These are phyloP conservation scores for Stichodactyla helianthus DNA, from an alignment of 64 coral and sea anemone genomes.

Conservation along the genomic window DNA sequence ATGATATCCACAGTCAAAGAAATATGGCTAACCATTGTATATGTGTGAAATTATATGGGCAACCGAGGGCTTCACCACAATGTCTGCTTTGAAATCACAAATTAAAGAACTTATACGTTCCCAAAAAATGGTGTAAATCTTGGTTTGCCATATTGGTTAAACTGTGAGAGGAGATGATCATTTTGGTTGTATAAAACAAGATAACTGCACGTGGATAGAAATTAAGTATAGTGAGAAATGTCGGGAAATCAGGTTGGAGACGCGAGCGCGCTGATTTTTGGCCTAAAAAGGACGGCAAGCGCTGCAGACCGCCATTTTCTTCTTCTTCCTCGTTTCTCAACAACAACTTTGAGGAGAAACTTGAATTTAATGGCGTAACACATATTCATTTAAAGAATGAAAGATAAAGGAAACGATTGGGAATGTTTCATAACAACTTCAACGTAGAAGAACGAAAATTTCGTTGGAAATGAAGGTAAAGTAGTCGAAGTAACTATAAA, in stretches of 20 bases:
- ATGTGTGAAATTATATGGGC: conserved; percentile 16
- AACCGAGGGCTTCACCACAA: conserved; percentile 8
- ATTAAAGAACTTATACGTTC: conserved; percentile 5
- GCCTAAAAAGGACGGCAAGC: neutral
- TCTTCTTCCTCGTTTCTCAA: neutral
- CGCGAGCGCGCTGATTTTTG: neutral
- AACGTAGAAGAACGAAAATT: neutral
- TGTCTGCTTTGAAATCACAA: conserved; percentile 14
- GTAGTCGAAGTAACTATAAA: too few relatives aligned
- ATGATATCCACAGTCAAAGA: conserved; percentile 1
- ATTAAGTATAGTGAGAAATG: conserved; percentile 8
- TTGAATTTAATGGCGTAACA: neutral
- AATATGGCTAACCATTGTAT: conserved; percentile 29
- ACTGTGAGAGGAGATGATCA: conserved; percentile 4
- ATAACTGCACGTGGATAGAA: neutral
- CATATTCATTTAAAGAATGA: neutral
- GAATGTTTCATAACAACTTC: neutral
- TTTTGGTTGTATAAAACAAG: neutral
- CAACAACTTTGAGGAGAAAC: neutral
- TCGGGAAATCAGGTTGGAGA: neutral
- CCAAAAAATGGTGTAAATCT: conserved; percentile 25
- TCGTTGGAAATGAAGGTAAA: too few relatives aligned
- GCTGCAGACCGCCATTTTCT: neutral
- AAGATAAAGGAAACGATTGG: neutral
- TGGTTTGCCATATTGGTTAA: conserved; percentile 29